A percentile compares a stretch with the other conserved stretches of the same genome.
phyloP scores from a whole-genome alignment of 2,797 vertebrate genomes.

The Sebastes miniatus region DNA sequence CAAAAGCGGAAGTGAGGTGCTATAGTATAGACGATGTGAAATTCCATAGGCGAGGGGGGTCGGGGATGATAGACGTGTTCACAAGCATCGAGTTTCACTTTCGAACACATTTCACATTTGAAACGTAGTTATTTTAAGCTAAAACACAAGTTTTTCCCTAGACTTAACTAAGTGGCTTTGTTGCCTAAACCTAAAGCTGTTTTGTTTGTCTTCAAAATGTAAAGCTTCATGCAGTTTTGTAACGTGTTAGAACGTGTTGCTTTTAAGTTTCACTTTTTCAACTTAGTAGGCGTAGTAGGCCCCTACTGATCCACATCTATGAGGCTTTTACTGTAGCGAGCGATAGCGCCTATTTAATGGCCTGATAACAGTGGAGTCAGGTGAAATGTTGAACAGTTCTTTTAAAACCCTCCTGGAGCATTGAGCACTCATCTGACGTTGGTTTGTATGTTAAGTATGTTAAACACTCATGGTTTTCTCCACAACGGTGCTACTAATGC shows the following conservation, averaged over 20 bases:
- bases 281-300: background rate
- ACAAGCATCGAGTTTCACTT: background rate
- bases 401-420: background rate
- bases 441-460: background rate
- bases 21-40: no score
- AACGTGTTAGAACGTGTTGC: accelerated
- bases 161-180: background rate
- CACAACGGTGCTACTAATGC: background rate
- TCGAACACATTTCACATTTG: background rate
- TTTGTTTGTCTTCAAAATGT: background rate
- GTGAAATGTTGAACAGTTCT: background rate
- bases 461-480: background rate
- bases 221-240: background rate
- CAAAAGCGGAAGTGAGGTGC: no score
- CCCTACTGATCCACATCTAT: background rate
- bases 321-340: no score
- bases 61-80: accelerated
- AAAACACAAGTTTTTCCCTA: background rate
- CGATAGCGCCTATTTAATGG: background rate
- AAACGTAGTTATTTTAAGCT: no score
- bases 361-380: background rate
- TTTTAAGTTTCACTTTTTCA: no score
- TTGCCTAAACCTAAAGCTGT: background rate
- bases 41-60: accelerated
- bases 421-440: background rate